Evolutionary conservation across 2,888 invertebrate species (phyloP).

Genomic region (Lasioglossum malachurum): DNA sequence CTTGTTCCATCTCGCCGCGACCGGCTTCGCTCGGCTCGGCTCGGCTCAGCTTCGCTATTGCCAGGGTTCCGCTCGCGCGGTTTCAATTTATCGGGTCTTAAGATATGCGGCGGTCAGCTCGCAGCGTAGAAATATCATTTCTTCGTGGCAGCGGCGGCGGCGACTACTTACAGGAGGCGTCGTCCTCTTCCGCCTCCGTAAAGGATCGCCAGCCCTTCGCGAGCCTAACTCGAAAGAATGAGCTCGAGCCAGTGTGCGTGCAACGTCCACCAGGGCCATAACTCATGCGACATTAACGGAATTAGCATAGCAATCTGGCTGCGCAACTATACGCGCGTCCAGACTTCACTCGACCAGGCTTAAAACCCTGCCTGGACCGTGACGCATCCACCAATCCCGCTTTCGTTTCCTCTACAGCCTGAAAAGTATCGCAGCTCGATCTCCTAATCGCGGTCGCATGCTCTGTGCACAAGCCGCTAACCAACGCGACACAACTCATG

Average conservation of each 20-base stretch:
- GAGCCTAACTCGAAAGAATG: conserved; percentile 57
- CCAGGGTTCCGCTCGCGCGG: conserved; percentile 60
- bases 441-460: conserved; percentile 42
- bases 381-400: conserved; percentile 47
- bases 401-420: conserved; percentile 30
- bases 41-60: conserved; percentile 12
- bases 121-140: conserved; percentile 71
- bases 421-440: conserved; percentile 36
- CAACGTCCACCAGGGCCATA: conserved; percentile 65
- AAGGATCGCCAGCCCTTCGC: conserved; percentile 55
- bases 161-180: conserved; percentile 58
- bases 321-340: conserved; percentile 41
- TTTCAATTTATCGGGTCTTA: conserved; percentile 78
- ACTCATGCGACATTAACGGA: conserved; percentile 80
- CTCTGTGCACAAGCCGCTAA: not conserved
- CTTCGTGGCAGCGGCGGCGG: conserved; percentile 59
- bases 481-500: conserved; percentile 42
- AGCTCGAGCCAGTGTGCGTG: conserved; percentile 25
- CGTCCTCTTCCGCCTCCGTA: conserved; percentile 73
- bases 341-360: conserved; percentile 51
- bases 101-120: conserved; percentile 69
- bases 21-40: not conserved
- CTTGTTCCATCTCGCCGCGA: conserved; percentile 30
- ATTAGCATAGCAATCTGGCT: conserved; percentile 80
- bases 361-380: conserved; percentile 39